Evolutionary conservation across 1,140 invertebrate species (phyloP), one percentile per base, ranked within the genome.

Genomic region (Heliconius himera): DNA sequence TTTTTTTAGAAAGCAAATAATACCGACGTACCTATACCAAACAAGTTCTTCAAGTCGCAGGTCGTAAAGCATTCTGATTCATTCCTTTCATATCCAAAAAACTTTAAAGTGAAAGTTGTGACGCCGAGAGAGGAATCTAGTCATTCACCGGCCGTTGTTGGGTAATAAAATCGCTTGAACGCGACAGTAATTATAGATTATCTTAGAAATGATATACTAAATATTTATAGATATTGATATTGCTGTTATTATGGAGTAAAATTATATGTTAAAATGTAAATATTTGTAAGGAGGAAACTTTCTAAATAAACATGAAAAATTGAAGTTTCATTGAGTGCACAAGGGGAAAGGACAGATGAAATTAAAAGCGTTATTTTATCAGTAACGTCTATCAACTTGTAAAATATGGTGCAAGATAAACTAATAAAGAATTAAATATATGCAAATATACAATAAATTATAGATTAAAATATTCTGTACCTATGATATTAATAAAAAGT

Each of bases 91-190:
- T 92, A 82, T 85, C 90, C 88, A 88, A 91, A 91, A 91, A 91
- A 88, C 73, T 84, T 90, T 87, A 89, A 90, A 93, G 91, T 93
- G 91, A 93, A 93, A 93, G 90, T 93, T 88, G 85, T 87, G 85
- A 84, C 85, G 87, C 84, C 81, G 85, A 79, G 86, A 91, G 88
- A 89, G 90, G 89, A 84, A 89, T 88, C 86, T 90, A 89, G 85
- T 90, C 85, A 89, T 85, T 89, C 86, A 87, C 85, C 83, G 84
- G 80, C 80, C 82, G 84, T 91, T 91, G 84, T 91, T 91, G 88
- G 82, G 86, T 89, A 90, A 93, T 85, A 83, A 87, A 88, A 87
- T 86, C 82, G 83, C 86, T 88, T 86, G 83, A 86, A 88, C 83
- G 84, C 81, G 82, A 83, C 88, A 90, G 88, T 88, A 85, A 88